Percentiles rank a stretch among this genome's conserved stretches.
phyloP scores from a whole-genome alignment of 2,797 vertebrate genomes.

The Pelochelys cantorii region DNA sequence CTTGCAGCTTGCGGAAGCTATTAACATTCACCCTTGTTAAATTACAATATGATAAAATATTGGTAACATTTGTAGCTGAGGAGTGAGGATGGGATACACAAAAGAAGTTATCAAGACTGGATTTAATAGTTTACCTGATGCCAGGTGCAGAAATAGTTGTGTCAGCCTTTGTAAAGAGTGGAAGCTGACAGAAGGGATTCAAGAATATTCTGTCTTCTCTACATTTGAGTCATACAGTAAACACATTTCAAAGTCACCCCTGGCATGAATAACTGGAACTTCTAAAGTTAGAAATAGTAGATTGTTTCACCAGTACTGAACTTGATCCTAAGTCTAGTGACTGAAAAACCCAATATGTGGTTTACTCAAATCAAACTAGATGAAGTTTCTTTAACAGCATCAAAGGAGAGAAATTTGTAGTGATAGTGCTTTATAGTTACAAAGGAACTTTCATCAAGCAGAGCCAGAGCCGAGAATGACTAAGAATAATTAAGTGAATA shows the following conservation, averaged over 20 bases:
- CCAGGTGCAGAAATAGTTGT: fast-evolving
- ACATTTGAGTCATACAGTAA: background rate
- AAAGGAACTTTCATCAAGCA: background rate
- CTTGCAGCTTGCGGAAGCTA: too few relatives aligned
- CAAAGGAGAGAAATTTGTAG: background rate
- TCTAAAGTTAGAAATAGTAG: too few relatives aligned
- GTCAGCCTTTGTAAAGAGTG: background rate
- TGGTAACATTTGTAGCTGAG: background rate
- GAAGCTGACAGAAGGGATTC: background rate
- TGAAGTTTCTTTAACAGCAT: background rate
- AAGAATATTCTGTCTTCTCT: background rate
- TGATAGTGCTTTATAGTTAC: background rate
- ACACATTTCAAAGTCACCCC: background rate
- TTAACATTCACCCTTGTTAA: background rate
- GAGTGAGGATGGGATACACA: background rate
- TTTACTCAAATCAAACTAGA: background rate
- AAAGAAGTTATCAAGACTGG: background rate
- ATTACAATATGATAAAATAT: background rate
- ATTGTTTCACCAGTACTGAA: too few relatives aligned
- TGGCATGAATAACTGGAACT: background rate
- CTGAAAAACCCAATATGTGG: background rate
- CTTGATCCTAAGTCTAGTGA: background rate
- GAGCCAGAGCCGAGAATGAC: background rate
- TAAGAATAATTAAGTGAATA: background rate
- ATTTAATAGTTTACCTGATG: background rate